Conservation (phyloP, 2,888 invertebrate genomes). For the Eugnorisma glareosa region DNA sequence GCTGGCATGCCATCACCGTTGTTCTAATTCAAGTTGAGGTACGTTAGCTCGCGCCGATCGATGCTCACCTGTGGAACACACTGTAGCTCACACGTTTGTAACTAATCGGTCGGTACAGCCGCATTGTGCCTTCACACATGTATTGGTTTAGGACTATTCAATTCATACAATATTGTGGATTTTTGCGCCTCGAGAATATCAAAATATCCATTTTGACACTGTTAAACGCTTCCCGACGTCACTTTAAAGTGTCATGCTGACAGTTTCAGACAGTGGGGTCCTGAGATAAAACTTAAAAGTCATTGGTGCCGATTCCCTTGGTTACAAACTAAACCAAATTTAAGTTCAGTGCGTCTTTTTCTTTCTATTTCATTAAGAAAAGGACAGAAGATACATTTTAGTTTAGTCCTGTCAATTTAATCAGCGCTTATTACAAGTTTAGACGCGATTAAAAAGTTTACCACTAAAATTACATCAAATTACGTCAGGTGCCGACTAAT, state of each 20-base stretch:
- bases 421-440: no score
- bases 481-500: no score
- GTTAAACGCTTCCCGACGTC: neutral
- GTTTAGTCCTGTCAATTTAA: no score
- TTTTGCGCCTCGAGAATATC: neutral
- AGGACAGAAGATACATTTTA: no score
- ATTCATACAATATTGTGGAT: slow-evolving; percentile 10
- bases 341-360: no score
- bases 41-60: neutral
- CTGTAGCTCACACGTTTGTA: slow-evolving; percentile 19
- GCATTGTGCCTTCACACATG: slow-evolving; percentile 21
- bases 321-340: no score
- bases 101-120: slow-evolving; percentile 12
- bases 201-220: neutral
- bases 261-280: neutral
- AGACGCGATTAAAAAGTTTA: no score
- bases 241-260: neutral
- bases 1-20: slow-evolving; percentile 18
- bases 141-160: neutral
- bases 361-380: no score
- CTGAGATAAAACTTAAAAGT: neutral
- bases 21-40: slow-evolving; percentile 29
- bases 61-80: slow-evolving; percentile 39
- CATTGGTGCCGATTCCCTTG: no score
- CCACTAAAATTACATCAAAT: no score